Evolutionary conservation across 2,888 invertebrate genomes (phyloP).

Genomic region (Sycophila texana): DNA sequence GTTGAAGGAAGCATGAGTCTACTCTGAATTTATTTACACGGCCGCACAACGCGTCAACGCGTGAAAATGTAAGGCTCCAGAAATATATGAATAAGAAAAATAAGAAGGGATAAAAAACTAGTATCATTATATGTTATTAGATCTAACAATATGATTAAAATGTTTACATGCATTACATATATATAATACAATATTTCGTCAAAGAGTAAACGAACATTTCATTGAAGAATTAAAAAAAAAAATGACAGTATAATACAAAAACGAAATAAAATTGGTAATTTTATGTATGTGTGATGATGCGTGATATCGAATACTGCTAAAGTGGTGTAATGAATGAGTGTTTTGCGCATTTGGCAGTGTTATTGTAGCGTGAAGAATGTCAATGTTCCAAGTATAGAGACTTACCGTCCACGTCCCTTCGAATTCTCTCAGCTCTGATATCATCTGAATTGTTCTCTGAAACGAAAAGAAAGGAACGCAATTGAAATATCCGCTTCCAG

Average conservation of each 20-base stretch:
- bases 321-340: not conserved
- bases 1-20: constrained; percentile 52
- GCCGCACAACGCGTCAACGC: constrained; percentile 72
- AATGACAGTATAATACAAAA: too few species aligned
- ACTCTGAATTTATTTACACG: constrained; percentile 54
- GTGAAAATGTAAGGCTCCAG: constrained; percentile 60
- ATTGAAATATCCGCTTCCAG: constrained; percentile 17
- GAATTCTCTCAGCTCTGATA: constrained; percentile 64
- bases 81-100: constrained; percentile 50
- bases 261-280: too few species aligned
- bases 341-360: constrained; percentile 8
- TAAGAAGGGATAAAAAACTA: constrained; percentile 35
- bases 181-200: constrained; percentile 12
- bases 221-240: not conserved
- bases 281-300: too few species aligned
- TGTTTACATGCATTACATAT: constrained; percentile 47
- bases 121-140: constrained; percentile 20
- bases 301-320: too few species aligned
- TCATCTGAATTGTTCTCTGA: constrained; percentile 62
- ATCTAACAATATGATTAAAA: constrained; percentile 12
- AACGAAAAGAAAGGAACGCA: constrained; percentile 36
- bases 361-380: constrained; percentile 10
- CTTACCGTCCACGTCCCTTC: constrained; percentile 72
- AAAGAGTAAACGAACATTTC: not conserved
- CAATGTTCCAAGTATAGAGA: not conserved